phyloP scores from a whole-genome alignment of 2,113 vertebrate species.

The Serilophus lunatus region DNA sequence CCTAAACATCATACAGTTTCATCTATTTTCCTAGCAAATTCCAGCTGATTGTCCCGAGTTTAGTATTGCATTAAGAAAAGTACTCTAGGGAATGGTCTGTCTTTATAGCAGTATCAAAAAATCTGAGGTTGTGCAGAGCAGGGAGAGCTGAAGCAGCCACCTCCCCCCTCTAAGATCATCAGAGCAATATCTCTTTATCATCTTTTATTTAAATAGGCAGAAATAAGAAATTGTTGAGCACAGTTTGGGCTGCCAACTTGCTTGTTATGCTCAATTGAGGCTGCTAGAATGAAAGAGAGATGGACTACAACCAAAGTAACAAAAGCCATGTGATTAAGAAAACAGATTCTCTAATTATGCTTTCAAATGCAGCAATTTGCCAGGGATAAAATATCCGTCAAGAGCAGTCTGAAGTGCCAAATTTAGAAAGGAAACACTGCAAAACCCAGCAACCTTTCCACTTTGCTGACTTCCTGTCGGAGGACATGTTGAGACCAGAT shows the following conservation, averaged over 20 bases:
- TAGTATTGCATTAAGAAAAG: neutral
- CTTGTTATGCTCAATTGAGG: constrained; percentile 65
- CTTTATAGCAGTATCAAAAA: constrained; percentile 27
- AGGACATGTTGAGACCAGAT: constrained; percentile 96
- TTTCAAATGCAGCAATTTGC: constrained; percentile 93
- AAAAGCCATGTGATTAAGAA: constrained; percentile 89
- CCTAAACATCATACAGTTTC: neutral
- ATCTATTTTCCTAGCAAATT: neutral
- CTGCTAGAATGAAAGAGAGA: constrained; percentile 68
- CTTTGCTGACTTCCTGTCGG: constrained; percentile 85
- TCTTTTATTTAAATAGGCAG: constrained; percentile 68
- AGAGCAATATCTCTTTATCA: constrained; percentile 52
- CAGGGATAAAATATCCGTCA: constrained; percentile 96
- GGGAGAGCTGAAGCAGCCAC: constrained; percentile 27
- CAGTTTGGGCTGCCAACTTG: constrained; percentile 62
- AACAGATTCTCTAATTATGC: constrained; percentile 94
- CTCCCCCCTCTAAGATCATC: constrained; percentile 39
- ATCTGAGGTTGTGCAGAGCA: constrained; percentile 38
- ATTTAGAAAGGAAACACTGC: constrained; percentile 88
- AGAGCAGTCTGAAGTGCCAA: constrained; percentile 83
- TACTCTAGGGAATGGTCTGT: constrained; percentile 47
- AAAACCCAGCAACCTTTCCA: constrained; percentile 83
- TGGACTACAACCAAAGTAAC: constrained; percentile 75
- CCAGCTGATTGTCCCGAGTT: constrained; percentile 13
- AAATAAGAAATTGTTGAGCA: constrained; percentile 62